Conservation (phyloP, 1,140 invertebrate species). For the Semibalanus balanoides region DNA sequence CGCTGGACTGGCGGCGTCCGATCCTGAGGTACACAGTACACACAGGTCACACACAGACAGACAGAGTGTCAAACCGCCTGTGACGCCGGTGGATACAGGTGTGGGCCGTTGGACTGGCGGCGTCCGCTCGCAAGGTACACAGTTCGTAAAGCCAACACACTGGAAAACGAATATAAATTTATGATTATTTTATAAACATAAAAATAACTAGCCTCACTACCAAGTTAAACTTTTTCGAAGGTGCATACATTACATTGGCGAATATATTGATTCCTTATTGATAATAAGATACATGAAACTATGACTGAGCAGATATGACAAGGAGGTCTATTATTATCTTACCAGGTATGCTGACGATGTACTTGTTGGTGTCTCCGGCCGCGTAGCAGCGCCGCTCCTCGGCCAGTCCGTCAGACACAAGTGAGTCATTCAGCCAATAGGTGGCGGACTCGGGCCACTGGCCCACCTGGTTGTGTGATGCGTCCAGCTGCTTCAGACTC, state of each 20-base stretch:
- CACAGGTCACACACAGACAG: neutral
- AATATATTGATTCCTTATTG: too few species aligned
- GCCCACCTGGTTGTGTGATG: slow-evolving; percentile 81
- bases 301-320: too few species aligned
- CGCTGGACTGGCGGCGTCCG: neutral
- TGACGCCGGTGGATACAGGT: slow-evolving; percentile 51
- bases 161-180: too few species aligned
- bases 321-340: too few species aligned
- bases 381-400: slow-evolving; percentile 1
- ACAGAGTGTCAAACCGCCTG: slow-evolving; percentile 55
- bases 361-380: neutral
- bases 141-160: too few species aligned
- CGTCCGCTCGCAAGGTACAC: neutral
- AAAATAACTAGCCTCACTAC: too few species aligned
- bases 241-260: too few species aligned
- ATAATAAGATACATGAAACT: too few species aligned
- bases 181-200: too few species aligned
- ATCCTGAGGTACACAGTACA: too few species aligned
- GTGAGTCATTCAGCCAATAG: slow-evolving; percentile 13
- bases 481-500: slow-evolving; percentile 73
- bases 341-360: neutral
- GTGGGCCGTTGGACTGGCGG: neutral
- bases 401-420: neutral
- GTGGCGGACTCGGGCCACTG: slow-evolving; percentile 48
- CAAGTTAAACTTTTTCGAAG: too few species aligned